phyloP scores from a whole-genome alignment of 2,113 vertebrate genomes.

The Pitta sordida region DNA sequence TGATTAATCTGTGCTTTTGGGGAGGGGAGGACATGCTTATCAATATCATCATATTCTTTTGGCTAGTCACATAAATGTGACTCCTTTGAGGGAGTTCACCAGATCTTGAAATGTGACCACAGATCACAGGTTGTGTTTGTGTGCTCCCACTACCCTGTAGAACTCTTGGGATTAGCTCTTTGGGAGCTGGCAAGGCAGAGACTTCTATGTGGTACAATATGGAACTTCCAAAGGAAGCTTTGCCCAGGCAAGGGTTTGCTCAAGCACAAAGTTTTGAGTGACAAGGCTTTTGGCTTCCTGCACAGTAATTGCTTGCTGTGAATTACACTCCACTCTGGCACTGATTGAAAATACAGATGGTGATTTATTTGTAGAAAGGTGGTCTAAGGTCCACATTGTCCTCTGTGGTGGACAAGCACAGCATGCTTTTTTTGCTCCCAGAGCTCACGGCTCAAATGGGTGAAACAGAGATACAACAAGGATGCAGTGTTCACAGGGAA shows the following conservation, averaged over 20 bases:
- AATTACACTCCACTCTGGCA: not conserved
- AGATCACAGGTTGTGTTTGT: not conserved
- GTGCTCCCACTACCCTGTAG: not conserved
- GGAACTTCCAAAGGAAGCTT: not conserved
- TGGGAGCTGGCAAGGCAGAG: not conserved
- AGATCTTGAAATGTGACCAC: not conserved
- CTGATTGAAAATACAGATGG: not conserved
- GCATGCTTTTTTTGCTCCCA: rapidly evolving
- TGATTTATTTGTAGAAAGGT: not conserved
- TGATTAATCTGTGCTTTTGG: not conserved
- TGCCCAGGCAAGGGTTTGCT: not conserved
- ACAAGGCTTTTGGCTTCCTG: not conserved
- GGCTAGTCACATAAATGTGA: not conserved
- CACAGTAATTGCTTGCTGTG: not conserved
- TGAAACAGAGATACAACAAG: not conserved
- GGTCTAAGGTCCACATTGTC: not conserved
- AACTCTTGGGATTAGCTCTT: not conserved
- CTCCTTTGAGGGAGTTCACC: not conserved
- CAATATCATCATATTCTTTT: not conserved
- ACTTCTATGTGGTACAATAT: not conserved
- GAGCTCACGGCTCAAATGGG: not conserved
- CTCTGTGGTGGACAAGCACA: not conserved
- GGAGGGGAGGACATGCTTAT: not conserved
- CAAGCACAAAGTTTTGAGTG: not conserved
- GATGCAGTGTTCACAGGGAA: not conserved